A percentile compares a stretch with the other conserved stretches of the same genome.
phyloP scores from a whole-genome alignment of 2,113 vertebrate genomes.

The Empidonax traillii region DNA sequence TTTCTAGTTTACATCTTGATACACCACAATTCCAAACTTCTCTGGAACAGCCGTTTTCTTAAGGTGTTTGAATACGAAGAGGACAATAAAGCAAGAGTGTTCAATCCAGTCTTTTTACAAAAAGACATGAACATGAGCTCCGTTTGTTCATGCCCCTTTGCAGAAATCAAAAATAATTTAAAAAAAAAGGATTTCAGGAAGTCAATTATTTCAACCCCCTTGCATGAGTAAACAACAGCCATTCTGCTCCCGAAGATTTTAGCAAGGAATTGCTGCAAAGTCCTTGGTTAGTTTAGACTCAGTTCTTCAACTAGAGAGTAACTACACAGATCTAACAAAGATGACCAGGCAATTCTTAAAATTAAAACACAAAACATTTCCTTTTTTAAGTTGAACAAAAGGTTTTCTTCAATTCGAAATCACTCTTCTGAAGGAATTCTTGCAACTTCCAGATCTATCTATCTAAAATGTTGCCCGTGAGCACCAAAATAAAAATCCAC shows the following conservation, averaged over 20 bases:
- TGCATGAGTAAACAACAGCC: not conserved
- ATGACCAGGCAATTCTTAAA: not conserved
- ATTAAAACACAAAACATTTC: not conserved
- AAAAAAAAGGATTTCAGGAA: not conserved
- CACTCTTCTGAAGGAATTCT: not conserved
- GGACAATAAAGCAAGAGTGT: not conserved
- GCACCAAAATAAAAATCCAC: not conserved
- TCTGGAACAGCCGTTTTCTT: not conserved
- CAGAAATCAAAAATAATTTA: not conserved
- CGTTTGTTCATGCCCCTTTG: not conserved
- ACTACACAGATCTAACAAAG: not conserved
- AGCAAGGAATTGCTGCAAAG: not conserved
- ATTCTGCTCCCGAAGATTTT: not conserved
- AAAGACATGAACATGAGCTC: not conserved
- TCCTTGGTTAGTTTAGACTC: not conserved
- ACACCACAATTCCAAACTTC: not conserved
- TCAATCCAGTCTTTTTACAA: not conserved
- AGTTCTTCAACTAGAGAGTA: not conserved
- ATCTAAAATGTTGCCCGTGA: not conserved
- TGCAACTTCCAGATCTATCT: not conserved
- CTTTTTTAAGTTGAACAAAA: not conserved
- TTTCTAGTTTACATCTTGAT: not conserved
- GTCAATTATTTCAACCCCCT: not conserved
- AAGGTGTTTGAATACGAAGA: not conserved
- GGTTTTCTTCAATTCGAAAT: not conserved